These are phyloP conservation scores for Alouatta caraya DNA, from an alignment of 2,797 vertebrate species.

Conservation along the genomic window DNA sequence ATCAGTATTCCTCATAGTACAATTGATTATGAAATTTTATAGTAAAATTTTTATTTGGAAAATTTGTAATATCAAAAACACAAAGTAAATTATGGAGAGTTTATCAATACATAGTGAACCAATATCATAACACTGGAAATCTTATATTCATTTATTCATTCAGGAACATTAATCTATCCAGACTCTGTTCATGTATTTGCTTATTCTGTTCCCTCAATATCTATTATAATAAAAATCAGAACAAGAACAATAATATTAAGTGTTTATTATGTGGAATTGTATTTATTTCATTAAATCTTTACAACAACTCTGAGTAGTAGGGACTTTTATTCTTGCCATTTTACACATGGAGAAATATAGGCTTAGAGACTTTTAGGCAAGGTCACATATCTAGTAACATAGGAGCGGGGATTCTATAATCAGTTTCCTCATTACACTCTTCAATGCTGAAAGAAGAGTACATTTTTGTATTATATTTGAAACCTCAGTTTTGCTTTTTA, in stretches of 20 bases:
- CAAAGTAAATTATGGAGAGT: background rate
- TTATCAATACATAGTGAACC: background rate
- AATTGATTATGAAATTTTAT: background rate
- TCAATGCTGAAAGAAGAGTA: background rate
- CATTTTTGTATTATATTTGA: background rate
- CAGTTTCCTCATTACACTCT: background rate
- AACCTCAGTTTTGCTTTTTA: background rate
- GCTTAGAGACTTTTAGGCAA: background rate
- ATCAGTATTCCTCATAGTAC: background rate
- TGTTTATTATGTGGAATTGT: background rate
- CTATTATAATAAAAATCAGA: constrained; percentile 1
- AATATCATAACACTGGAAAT: background rate
- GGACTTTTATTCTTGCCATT: background rate
- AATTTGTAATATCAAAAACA: background rate
- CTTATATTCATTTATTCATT: background rate
- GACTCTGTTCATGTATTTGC: background rate
- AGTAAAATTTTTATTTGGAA: background rate
- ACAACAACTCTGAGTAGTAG: background rate
- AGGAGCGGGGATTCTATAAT: background rate
- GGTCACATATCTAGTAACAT: background rate
- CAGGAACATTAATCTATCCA: background rate
- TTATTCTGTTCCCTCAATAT: background rate
- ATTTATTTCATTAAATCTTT: background rate
- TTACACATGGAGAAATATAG: background rate
- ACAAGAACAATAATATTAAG: background rate